A percentile compares a stretch with the other conserved stretches of the same genome.
Conservation (phyloP, 1,140 invertebrate genomes). For the Magallana gigas region DNA sequence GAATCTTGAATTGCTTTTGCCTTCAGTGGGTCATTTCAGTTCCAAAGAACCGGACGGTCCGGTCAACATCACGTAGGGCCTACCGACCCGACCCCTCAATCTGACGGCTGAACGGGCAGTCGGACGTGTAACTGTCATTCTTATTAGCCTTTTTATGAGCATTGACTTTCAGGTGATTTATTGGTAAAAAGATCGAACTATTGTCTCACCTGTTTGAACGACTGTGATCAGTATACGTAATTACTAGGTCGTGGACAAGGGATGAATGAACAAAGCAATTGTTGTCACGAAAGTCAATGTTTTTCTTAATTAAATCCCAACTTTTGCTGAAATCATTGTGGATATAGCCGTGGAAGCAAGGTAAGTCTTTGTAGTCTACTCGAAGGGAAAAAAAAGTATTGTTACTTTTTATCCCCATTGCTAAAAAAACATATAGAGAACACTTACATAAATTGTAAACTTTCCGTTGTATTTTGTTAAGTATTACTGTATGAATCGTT, state of each 20-base stretch:
- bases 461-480: no score
- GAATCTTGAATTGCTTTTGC: no score
- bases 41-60: not conserved
- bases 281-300: not conserved
- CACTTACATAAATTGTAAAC: no score
- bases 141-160: not conserved
- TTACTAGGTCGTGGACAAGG: not conserved
- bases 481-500: no score
- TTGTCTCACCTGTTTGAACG: not conserved
- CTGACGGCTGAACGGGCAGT: not conserved
- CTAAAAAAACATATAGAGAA: no score
- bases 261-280: not conserved
- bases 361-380: not conserved
- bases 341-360: not conserved
- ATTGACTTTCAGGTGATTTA: slow-evolving; percentile 29
- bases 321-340: not conserved
- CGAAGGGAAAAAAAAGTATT: not conserved
- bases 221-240: not conserved
- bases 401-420: no score
- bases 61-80: not conserved
- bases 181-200: not conserved
- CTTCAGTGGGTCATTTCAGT: no score
- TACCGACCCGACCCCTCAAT: not conserved
- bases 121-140: not conserved
- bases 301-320: not conserved